These are phyloP conservation scores for Papilio aristodemus DNA, from an alignment of 1,140 invertebrate species.

Conservation along the genomic window DNA sequence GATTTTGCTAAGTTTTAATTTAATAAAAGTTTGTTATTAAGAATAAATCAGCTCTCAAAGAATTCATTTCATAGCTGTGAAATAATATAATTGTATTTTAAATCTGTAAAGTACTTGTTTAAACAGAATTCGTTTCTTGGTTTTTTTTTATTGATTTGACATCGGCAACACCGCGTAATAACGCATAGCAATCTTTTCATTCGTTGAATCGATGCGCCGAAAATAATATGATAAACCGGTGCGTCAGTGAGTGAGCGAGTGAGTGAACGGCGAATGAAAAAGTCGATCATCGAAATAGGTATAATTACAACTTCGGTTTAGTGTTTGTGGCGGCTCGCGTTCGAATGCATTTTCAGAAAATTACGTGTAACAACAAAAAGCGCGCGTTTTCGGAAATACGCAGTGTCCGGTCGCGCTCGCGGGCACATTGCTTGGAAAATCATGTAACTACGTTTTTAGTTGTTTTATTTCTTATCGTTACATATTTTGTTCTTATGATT, in stretches of 20 bases:
- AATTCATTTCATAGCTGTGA: no score
- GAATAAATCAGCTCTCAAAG: no score
- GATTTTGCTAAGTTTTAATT: no score
- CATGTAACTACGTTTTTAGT: constrained; percentile 1
- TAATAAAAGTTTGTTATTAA: no score
- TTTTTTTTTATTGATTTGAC: constrained; percentile 3
- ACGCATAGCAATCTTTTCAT: neutral
- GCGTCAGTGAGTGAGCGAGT: neutral
- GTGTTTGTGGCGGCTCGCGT: constrained; percentile 42
- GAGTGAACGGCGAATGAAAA: constrained; percentile 54
- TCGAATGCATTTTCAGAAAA: constrained; percentile 61
- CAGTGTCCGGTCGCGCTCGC: constrained; percentile 26
- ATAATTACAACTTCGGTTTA: constrained; percentile 67
- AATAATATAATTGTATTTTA: no score
- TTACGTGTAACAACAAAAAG: constrained; percentile 56
- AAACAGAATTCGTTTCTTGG: neutral
- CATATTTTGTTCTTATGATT: neutral
- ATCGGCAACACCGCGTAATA: constrained; percentile 17
- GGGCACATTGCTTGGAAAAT: neutral
- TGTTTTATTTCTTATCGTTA: neutral
- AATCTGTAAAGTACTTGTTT: neutral
- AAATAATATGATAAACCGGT: constrained; percentile 24
- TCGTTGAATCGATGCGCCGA: neutral
- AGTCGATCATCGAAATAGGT: constrained; percentile 68
- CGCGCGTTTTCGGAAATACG: constrained; percentile 52